These are phyloP conservation scores for Origma solitaria DNA, from an alignment of 2,113 vertebrate genomes.

Conservation along the genomic window DNA sequence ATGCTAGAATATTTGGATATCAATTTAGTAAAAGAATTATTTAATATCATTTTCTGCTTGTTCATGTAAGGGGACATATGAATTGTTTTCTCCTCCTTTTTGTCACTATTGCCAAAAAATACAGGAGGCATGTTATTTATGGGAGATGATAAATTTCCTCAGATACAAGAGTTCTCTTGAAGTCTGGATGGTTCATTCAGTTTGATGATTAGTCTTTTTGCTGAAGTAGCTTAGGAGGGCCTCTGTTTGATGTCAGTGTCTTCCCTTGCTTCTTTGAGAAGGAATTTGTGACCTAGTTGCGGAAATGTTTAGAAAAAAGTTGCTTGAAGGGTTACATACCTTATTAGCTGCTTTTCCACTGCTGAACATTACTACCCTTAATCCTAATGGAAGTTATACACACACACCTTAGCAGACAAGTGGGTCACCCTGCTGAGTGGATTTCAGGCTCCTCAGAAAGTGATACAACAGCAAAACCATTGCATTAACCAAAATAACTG, in stretches of 20 bases:
- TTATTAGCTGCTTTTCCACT: neutral
- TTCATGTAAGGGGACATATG: neutral
- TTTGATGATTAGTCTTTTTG: neutral
- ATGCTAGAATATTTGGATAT: neutral
- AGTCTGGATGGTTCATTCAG: neutral
- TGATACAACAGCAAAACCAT: neutral
- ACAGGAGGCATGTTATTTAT: neutral
- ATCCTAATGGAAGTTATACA: neutral
- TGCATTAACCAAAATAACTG: neutral
- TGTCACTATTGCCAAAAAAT: neutral
- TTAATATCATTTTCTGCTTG: neutral
- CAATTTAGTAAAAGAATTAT: neutral
- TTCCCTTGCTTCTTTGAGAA: neutral
- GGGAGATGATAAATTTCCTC: neutral
- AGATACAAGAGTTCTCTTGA: neutral
- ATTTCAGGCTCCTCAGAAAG: neutral
- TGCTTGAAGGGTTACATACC: neutral
- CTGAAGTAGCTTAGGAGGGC: neutral
- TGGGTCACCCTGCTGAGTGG: neutral
- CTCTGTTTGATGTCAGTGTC: neutral
- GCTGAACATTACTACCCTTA: neutral
- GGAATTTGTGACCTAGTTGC: neutral
- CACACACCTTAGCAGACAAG: neutral
- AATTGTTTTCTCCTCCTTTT: neutral
- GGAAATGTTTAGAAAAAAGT: neutral